Evolutionary conservation across 2,113 vertebrate species (phyloP).

Genomic region (Thermophis baileyi): DNA sequence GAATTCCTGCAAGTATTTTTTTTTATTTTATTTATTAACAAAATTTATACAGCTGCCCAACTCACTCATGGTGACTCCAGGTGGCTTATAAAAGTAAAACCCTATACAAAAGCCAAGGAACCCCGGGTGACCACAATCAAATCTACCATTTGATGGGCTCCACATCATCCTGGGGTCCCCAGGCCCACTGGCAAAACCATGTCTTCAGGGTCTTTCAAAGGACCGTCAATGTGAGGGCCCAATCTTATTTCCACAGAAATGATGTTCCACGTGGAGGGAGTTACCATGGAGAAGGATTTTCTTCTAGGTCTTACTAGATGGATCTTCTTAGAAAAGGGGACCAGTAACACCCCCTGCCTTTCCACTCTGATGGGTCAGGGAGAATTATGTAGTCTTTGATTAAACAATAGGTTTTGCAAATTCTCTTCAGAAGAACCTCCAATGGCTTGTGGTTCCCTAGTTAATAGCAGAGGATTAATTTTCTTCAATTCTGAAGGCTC

Average conservation of each 20-base stretch:
- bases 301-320: neutral
- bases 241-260: neutral
- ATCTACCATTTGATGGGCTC: neutral
- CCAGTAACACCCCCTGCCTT: neutral
- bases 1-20: neutral
- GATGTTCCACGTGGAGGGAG: neutral
- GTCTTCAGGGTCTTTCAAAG: neutral
- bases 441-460: neutral
- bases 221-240: neutral
- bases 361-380: neutral
- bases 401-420: neutral
- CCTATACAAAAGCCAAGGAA: neutral
- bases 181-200: neutral
- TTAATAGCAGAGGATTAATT: neutral
- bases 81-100: neutral
- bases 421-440: neutral
- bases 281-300: neutral
- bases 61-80: neutral
- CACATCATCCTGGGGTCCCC: too few species aligned
- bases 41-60: neutral
- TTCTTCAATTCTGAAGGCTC: neutral
- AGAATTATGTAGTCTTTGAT: neutral
- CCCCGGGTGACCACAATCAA: neutral
- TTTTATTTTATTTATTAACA: neutral
- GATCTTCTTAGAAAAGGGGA: neutral